Evolutionary conservation across 2,113 vertebrate species (phyloP).

Genomic region (Aythya baeri): DNA sequence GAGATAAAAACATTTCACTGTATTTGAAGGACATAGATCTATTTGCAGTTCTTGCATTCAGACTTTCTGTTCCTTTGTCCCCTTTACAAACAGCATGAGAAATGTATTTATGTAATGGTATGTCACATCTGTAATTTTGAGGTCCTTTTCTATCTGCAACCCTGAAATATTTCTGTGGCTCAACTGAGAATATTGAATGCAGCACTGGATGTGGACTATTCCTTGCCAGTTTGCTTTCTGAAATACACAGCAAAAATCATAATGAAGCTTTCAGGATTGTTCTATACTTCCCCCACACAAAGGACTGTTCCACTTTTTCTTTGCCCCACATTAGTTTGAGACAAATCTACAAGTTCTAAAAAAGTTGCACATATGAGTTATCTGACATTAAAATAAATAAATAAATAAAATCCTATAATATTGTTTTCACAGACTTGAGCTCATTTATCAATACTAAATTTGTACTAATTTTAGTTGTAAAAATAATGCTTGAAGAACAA

Average conservation of each 20-base stretch:
- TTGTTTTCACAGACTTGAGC: background rate
- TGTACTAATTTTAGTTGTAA: background rate
- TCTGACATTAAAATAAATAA: background rate
- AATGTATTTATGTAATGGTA: background rate
- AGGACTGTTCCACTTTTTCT: background rate
- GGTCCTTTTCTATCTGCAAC: background rate
- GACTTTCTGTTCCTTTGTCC: background rate
- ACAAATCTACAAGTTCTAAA: background rate
- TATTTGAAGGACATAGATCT: background rate
- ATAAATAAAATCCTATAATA: background rate
- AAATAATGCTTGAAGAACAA: background rate
- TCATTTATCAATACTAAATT: background rate
- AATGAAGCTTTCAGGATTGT: background rate
- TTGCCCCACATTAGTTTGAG: background rate
- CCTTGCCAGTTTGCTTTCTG: background rate
- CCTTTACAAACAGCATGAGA: background rate
- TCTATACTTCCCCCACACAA: rapidly evolving
- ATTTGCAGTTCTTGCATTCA: background rate
- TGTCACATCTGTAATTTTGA: background rate
- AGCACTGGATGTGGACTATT: background rate
- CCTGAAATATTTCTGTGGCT: background rate
- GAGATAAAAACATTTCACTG: background rate
- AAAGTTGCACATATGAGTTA: background rate
- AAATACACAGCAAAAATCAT: background rate
- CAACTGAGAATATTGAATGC: background rate